Percentiles rank a stretch among this genome's conserved stretches.
These are phyloP conservation scores for Numenius phaeopus DNA, from an alignment of 2,797 vertebrate species.

Conservation along the genomic window DNA sequence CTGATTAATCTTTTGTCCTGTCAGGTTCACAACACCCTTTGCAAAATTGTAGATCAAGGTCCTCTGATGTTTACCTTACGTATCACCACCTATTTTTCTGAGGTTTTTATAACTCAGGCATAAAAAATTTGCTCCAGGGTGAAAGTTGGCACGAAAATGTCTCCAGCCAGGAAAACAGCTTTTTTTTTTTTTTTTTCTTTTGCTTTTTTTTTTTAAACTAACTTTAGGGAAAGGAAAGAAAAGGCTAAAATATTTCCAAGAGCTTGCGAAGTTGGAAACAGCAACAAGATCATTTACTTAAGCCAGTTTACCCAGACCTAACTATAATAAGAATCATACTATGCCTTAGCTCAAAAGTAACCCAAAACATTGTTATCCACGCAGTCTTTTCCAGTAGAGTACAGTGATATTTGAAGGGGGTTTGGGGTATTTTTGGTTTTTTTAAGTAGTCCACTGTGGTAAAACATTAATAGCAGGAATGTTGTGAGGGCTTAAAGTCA, in stretches of 20 bases:
- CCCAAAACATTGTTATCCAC: not conserved
- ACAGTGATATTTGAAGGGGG: not conserved
- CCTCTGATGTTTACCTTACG: constrained; percentile 60
- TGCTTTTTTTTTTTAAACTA: not conserved
- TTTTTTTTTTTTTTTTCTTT: not conserved
- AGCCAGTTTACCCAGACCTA: not conserved
- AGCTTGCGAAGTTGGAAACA: not conserved
- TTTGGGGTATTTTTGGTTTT: not conserved
- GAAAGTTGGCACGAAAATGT: constrained; percentile 52
- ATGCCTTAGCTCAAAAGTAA: constrained; percentile 1
- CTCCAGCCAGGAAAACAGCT: not conserved
- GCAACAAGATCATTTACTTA: not conserved
- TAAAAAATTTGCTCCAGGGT: constrained; percentile 70
- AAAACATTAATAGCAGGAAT: not conserved
- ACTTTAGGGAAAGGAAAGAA: not conserved
- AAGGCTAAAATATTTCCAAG: not conserved
- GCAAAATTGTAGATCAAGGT: constrained; percentile 62
- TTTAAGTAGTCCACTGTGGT: not conserved
- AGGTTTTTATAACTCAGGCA: constrained; percentile 69
- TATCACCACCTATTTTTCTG: constrained; percentile 61
- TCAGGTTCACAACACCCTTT: constrained; percentile 43
- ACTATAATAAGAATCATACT: not conserved
- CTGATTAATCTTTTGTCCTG: constrained; percentile 62
- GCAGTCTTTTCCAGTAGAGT: not conserved
- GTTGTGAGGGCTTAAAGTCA: not conserved